Evolutionary conservation across 2,888 invertebrate species (phyloP).

Genomic region (Neoscelio sp.): DNA sequence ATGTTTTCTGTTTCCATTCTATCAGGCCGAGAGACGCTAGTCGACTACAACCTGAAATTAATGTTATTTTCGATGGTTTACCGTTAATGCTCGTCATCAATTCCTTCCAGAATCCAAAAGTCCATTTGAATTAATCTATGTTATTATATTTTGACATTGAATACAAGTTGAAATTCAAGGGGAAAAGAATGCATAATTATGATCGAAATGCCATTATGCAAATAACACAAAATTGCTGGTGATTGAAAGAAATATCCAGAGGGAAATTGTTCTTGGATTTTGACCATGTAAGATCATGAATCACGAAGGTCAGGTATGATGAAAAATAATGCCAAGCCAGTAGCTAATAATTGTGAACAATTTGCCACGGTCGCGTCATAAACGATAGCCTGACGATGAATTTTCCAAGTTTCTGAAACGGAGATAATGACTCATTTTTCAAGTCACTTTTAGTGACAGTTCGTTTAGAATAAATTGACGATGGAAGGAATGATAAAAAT

Average conservation of each 20-base stretch:
- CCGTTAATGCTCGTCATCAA: no score
- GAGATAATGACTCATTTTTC: slow-evolving; percentile 38
- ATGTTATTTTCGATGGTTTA: slow-evolving; percentile 47
- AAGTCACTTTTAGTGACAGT: no score
- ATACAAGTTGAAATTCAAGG: no score
- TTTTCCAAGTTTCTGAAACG: slow-evolving; percentile 3
- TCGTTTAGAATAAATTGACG: no score
- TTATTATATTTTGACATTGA: no score
- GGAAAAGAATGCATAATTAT: no score
- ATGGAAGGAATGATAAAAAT: no score
- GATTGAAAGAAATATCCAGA: slow-evolving; percentile 8
- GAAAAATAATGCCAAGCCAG: no score
- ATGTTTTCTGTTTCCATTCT: slow-evolving; percentile 32
- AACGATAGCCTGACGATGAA: slow-evolving; percentile 35
- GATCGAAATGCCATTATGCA: slow-evolving; percentile 1
- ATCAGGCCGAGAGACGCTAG: slow-evolving; percentile 22
- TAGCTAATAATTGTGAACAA: background rate
- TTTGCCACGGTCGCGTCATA: slow-evolving; percentile 35
- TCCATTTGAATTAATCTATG: no score
- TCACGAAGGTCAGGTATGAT: slow-evolving; percentile 26
- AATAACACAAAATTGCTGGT: background rate
- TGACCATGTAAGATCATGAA: slow-evolving; percentile 31
- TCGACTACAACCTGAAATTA: no score
- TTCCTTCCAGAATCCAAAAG: no score
- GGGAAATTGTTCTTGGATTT: slow-evolving; percentile 41